Percentiles rank a stretch among this genome's conserved stretches.
These are phyloP conservation scores for Malacosoma neustria DNA, from an alignment of 2,888 invertebrate genomes.

Conservation along the genomic window DNA sequence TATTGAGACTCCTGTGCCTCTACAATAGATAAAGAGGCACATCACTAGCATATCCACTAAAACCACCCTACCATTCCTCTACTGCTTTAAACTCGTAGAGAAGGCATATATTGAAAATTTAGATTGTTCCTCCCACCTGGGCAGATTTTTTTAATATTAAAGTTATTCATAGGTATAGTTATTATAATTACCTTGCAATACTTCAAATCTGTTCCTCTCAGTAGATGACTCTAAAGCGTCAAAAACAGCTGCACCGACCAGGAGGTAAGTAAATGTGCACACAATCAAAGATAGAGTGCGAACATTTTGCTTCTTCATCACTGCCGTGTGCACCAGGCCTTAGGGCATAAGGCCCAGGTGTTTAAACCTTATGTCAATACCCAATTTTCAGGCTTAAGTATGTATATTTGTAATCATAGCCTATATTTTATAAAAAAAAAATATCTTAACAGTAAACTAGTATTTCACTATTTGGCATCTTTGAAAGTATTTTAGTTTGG, in stretches of 20 bases:
- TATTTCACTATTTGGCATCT: constrained; percentile 12
- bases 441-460: constrained; percentile 3
- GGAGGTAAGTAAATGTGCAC: constrained; percentile 99
- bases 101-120: too few species aligned
- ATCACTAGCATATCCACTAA: too few species aligned
- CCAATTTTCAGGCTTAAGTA: constrained; percentile 31
- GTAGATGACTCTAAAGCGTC: constrained; percentile 98
- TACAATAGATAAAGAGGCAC: too few species aligned
- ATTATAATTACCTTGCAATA: constrained; percentile 84
- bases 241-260: constrained; percentile 99
- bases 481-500: constrained; percentile 44
- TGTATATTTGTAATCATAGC: constrained; percentile 12
- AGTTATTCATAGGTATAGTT: too few species aligned
- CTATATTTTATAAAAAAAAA: too few species aligned
- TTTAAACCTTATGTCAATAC: constrained; percentile 24
- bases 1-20: too few species aligned
- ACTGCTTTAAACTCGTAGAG: too few species aligned
- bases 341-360: constrained; percentile 46
- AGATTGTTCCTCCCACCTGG: too few species aligned
- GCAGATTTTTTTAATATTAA: too few species aligned
- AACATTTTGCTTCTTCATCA: constrained; percentile 99
- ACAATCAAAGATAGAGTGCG: constrained; percentile 99
- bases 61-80: too few species aligned
- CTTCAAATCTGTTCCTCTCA: constrained; percentile 92
- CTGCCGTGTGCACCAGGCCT: constrained; percentile 57